A percentile compares a stretch with the other conserved stretches of the same genome.
phyloP scores from a whole-genome alignment of 1,140 invertebrate species.

The Leptinotarsa undecemlineata region DNA sequence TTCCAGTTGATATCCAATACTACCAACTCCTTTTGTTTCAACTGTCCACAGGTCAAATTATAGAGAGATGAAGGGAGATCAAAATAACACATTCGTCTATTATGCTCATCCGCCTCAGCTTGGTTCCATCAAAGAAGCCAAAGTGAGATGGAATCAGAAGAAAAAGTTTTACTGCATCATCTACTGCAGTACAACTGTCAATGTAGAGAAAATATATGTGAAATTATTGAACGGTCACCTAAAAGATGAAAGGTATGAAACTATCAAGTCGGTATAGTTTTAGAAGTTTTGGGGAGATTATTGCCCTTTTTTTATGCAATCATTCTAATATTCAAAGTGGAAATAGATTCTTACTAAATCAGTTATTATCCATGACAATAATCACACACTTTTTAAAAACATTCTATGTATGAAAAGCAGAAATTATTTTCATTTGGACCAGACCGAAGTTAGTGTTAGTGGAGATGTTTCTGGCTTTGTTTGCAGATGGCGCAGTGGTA shows the following conservation, averaged over 20 bases:
- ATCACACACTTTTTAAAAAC: too few species aligned
- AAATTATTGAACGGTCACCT: not conserved
- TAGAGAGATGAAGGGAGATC: not conserved
- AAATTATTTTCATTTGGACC: too few species aligned
- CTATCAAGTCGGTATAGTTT: too few species aligned
- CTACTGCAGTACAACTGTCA: slow-evolving; percentile 27
- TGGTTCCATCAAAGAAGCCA: slow-evolving; percentile 40
- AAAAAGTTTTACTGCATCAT: slow-evolving; percentile 36
- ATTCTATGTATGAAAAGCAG: too few species aligned
- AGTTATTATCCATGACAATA: too few species aligned
- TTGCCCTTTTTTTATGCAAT: too few species aligned
- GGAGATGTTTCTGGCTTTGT: too few species aligned
- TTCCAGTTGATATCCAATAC: not conserved
- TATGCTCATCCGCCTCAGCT: slow-evolving; percentile 44
- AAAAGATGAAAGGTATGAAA: not conserved
- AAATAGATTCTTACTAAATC: too few species aligned
- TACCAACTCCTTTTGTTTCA: not conserved
- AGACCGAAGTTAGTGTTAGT: too few species aligned
- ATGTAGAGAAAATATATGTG: slow-evolving; percentile 31
- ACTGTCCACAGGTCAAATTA: not conserved
- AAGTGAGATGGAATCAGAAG: slow-evolving; percentile 45
- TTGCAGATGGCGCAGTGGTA: too few species aligned
- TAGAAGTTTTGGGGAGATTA: too few species aligned
- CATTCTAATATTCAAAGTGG: too few species aligned
- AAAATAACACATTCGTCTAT: slow-evolving; percentile 43